These are phyloP conservation scores for Orestias chungarensis DNA, from an alignment of 2,797 vertebrate genomes.

Conservation along the genomic window DNA sequence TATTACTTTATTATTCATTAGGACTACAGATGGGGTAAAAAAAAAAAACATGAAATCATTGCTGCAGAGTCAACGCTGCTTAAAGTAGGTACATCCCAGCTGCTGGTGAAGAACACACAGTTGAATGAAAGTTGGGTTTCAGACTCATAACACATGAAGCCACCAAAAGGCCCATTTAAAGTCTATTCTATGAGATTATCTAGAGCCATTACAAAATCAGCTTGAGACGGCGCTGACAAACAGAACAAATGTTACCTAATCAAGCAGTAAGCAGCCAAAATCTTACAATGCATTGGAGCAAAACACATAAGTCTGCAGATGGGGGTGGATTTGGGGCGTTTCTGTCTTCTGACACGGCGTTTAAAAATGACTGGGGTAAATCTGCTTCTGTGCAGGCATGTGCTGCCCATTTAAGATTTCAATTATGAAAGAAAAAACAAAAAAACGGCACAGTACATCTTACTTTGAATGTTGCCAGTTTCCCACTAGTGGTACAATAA, in stretches of 20 bases:
- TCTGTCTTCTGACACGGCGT: neutral
- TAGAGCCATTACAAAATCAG: conserved; percentile 2
- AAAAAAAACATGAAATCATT: neutral
- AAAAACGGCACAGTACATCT: neutral
- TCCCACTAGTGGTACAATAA: conserved; percentile 7
- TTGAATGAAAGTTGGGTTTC: neutral
- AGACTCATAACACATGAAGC: neutral
- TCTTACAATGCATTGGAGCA: neutral
- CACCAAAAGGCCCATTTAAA: neutral
- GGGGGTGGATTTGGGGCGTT: neutral
- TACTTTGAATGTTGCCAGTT: conserved; percentile 18
- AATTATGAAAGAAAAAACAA: conserved; percentile 1
- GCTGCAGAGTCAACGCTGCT: conserved; percentile 2
- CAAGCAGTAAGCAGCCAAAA: conserved; percentile 3
- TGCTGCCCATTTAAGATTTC: neutral
- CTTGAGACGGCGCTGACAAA: neutral
- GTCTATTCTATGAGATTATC: neutral
- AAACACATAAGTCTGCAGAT: neutral
- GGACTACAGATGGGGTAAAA: neutral
- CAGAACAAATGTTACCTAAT: neutral
- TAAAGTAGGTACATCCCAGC: neutral
- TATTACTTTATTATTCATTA: neutral
- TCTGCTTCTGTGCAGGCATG: conserved; percentile 1
- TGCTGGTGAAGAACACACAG: neutral
- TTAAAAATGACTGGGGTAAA: conserved; percentile 1